These are phyloP conservation scores for Betta splendens DNA, from an alignment of 2,797 vertebrate genomes.

Conservation along the genomic window DNA sequence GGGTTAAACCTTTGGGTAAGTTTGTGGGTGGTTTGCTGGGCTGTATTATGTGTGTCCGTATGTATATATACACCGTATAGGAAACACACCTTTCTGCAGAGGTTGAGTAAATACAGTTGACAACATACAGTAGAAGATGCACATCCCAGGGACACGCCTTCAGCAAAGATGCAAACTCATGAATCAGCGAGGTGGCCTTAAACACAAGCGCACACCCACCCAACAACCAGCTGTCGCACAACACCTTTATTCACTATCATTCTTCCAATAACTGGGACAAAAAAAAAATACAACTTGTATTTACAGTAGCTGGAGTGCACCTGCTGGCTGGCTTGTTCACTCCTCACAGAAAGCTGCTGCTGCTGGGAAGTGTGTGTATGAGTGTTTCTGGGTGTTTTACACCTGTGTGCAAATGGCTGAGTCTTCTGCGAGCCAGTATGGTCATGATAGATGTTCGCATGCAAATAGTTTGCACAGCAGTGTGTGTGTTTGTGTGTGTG, in stretches of 20 bases:
- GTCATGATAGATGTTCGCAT: constrained; percentile 3
- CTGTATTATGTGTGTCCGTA: constrained; percentile 41
- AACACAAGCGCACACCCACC: background rate
- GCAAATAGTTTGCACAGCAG: constrained; percentile 16
- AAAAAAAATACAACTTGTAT: background rate
- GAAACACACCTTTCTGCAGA: constrained; percentile 4
- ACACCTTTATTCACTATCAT: background rate
- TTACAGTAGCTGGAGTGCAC: background rate
- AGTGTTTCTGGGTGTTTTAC: constrained; percentile 8
- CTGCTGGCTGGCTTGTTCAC: constrained; percentile 12
- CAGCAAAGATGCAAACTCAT: background rate
- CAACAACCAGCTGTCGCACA: constrained; percentile 2
- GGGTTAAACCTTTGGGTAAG: constrained; percentile 58
- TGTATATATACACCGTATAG: background rate
- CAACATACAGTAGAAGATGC: background rate
- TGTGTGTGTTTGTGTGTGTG: constrained; percentile 22
- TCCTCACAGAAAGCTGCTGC: constrained; percentile 13
- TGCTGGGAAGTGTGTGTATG: constrained; percentile 13
- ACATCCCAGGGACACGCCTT: too few species aligned
- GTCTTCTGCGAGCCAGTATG: constrained; percentile 14
- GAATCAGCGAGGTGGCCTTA: background rate
- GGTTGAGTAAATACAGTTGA: too few species aligned
- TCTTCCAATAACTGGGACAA: background rate
- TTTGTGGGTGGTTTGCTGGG: constrained; percentile 62
- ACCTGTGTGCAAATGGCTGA: constrained; percentile 14